Evolutionary conservation across 2,113 vertebrate genomes (phyloP).

Genomic region (Atractosteus spatula): DNA sequence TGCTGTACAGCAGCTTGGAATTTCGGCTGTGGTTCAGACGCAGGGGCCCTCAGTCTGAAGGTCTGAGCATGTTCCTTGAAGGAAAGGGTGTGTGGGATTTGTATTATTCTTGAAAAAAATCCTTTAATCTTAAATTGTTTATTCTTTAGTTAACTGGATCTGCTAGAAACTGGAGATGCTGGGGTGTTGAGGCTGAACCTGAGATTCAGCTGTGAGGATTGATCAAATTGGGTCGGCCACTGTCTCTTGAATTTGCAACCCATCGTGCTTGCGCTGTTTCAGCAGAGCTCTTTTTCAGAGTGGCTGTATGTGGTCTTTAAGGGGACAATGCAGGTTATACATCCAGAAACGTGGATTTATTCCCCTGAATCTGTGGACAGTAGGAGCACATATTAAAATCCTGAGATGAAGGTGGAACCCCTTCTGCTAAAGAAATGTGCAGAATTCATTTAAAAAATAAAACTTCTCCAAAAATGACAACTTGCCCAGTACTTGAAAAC

Average conservation of each 20-base stretch:
- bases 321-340: too few species aligned
- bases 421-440: too few species aligned
- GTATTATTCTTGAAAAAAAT: background rate
- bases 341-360: too few species aligned
- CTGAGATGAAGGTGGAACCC: too few species aligned
- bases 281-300: background rate
- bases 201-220: constrained; percentile 27
- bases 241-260: constrained; percentile 15
- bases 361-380: too few species aligned
- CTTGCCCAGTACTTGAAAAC: too few species aligned
- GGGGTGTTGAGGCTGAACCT: constrained; percentile 17
- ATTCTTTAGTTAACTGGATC: constrained; percentile 32
- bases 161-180: constrained; percentile 41
- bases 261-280: background rate
- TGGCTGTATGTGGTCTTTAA: constrained; percentile 29
- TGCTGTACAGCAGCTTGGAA: background rate
- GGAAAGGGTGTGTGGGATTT: background rate
- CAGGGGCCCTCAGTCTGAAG: background rate
- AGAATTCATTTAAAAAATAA: too few species aligned
- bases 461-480: too few species aligned
- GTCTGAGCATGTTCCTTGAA: background rate
- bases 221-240: constrained; percentile 25
- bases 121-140: constrained; percentile 24
- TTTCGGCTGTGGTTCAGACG: background rate
- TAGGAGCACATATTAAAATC: too few species aligned